Percentiles rank a stretch among this genome's conserved stretches.
Evolutionary conservation across 2,113 vertebrate species (phyloP).

Genomic region (Piliocolobus tephrosceles): DNA sequence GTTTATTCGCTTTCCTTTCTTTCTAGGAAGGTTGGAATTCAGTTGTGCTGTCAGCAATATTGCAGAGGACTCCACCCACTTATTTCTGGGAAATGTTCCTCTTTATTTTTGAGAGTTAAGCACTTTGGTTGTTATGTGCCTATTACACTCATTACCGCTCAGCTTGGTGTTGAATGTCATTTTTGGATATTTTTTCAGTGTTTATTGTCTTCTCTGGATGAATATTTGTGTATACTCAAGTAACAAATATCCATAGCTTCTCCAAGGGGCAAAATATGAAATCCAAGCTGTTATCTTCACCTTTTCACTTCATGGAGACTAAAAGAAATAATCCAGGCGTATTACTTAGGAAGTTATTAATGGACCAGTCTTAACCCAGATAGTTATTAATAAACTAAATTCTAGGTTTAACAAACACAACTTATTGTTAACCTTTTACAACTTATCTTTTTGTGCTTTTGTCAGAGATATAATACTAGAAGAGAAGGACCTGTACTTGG

Average conservation of each 20-base stretch:
- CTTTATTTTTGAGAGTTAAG: constrained; percentile 35
- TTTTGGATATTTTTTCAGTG: neutral
- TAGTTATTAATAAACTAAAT: neutral
- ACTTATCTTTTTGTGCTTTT: neutral
- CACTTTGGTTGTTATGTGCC: neutral
- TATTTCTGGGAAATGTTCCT: neutral
- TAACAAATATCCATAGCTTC: neutral
- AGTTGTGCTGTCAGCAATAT: neutral
- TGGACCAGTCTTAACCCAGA: neutral
- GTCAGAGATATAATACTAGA: neutral
- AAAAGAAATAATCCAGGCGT: neutral
- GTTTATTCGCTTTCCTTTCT: neutral
- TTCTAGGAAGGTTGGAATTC: neutral
- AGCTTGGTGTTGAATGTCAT: neutral
- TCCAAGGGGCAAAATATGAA: neutral
- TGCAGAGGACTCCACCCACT: neutral
- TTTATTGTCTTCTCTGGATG: neutral
- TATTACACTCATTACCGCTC: neutral
- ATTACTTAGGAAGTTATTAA: neutral
- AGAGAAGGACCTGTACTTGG: neutral
- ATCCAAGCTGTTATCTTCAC: neutral
- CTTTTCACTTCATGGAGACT: neutral
- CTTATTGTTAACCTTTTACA: neutral
- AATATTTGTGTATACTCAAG: neutral
- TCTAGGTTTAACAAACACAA: neutral